Evolutionary conservation across 2,113 vertebrate genomes (phyloP).

Genomic region (Petrocephalus microphthalmus): DNA sequence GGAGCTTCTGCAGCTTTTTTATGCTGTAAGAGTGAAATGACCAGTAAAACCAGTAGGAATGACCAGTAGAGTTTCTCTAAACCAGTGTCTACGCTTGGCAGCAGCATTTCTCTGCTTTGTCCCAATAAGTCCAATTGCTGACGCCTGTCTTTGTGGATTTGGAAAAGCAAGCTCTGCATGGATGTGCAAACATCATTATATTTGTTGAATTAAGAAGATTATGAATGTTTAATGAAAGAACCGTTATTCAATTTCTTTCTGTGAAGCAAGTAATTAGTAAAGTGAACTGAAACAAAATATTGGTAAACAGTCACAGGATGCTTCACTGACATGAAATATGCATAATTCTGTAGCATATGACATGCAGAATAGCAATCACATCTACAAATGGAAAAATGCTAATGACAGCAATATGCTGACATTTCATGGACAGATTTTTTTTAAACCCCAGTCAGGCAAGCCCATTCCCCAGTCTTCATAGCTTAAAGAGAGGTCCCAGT

Average conservation of each 20-base stretch:
- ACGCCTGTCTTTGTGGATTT: background rate
- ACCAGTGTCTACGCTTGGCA: background rate
- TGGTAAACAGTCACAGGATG: background rate
- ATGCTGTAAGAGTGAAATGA: background rate
- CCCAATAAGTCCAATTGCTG: background rate
- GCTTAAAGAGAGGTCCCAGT: background rate
- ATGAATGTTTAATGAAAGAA: conserved; percentile 26
- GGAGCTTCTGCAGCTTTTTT: background rate
- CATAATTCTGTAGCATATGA: background rate
- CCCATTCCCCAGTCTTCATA: background rate
- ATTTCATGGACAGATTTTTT: background rate
- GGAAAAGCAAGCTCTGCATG: background rate
- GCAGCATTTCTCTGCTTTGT: background rate
- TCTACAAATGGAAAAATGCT: background rate
- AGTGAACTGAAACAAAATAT: conserved; percentile 15
- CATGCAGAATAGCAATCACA: background rate
- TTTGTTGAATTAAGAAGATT: conserved; percentile 23
- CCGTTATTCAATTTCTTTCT: conserved; percentile 10
- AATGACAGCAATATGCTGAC: background rate
- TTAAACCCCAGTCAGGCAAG: background rate
- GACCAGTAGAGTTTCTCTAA: background rate
- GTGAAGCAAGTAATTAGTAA: conserved; percentile 20
- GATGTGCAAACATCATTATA: conserved; percentile 17
- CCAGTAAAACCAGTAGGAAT: background rate
- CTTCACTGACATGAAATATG: conserved; percentile 38